Percentiles rank a stretch among this genome's conserved stretches.
Evolutionary conservation across 2,888 invertebrate species (phyloP).

Genomic region (Luperina testacea): DNA sequence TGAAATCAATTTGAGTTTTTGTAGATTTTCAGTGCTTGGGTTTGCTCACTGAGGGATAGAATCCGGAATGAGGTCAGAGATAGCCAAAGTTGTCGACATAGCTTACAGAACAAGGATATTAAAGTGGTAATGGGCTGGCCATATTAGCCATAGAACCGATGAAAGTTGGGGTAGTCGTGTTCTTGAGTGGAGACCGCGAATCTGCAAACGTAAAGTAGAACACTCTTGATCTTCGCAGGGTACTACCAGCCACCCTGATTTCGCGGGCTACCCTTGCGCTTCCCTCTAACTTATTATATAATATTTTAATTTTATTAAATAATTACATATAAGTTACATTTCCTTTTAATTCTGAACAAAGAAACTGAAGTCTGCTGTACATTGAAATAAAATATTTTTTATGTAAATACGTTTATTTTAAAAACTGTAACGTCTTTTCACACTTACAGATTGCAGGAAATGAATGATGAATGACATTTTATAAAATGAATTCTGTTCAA

Average conservation of each 20-base stretch:
- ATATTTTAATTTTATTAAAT: background rate
- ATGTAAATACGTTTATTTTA: background rate
- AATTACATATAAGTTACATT: background rate
- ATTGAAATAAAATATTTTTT: background rate
- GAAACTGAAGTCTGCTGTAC: background rate
- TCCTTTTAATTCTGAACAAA: background rate
- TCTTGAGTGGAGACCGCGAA: too few species aligned
- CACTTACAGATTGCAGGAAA: background rate
- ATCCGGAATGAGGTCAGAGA: too few species aligned
- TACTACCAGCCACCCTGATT: too few species aligned
- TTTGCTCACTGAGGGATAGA: too few species aligned
- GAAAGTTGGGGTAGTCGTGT: too few species aligned
- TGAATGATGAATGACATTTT: constrained; percentile 4
- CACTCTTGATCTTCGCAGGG: too few species aligned
- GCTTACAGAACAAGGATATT: too few species aligned
- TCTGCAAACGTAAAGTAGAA: too few species aligned
- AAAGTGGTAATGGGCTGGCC: too few species aligned
- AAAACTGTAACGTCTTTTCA: background rate
- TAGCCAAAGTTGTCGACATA: too few species aligned
- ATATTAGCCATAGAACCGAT: too few species aligned
- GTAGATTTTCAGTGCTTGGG: background rate
- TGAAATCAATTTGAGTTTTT: background rate
- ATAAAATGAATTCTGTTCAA: constrained; percentile 12
- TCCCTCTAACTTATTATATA: background rate
- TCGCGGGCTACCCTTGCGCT: too few species aligned